Evolutionary conservation across 2,113 vertebrate species (phyloP).

Genomic region (Pluvialis apricaria): DNA sequence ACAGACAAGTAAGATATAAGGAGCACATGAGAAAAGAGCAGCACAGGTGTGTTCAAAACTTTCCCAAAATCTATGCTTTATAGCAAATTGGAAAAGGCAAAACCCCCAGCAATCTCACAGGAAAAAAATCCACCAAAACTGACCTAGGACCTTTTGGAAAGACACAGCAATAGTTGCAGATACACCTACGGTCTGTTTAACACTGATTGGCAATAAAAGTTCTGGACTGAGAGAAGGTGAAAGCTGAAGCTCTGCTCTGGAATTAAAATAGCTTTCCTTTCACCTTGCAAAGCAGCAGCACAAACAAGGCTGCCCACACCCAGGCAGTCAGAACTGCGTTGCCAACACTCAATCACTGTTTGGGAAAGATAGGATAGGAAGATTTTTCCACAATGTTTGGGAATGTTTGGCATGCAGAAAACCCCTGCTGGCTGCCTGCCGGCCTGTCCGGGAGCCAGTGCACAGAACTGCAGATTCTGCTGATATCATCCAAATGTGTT

Average conservation of each 20-base stretch:
- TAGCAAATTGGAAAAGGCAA: not conserved
- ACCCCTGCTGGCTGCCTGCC: not conserved
- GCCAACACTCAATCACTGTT: not conserved
- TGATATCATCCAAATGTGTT: not conserved
- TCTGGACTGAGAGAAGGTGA: not conserved
- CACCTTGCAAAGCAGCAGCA: not conserved
- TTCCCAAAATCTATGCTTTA: not conserved
- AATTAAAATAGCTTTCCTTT: not conserved
- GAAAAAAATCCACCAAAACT: not conserved
- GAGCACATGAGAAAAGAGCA: not conserved
- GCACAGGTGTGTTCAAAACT: not conserved
- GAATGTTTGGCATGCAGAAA: not conserved
- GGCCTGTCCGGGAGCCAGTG: not conserved
- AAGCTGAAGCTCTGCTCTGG: not conserved
- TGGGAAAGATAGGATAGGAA: not conserved
- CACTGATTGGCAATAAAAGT: fast-evolving
- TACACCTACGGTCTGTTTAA: not conserved
- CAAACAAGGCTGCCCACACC: not conserved
- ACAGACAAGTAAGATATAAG: not conserved
- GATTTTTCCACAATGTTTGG: not conserved
- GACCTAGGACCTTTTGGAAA: not conserved
- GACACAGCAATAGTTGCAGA: not conserved
- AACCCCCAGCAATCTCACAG: fast-evolving
- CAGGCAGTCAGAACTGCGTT: not conserved
- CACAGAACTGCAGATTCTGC: not conserved